Evolutionary conservation across 2,797 vertebrate genomes (phyloP).

Genomic region (Pangasius krempfi): DNA sequence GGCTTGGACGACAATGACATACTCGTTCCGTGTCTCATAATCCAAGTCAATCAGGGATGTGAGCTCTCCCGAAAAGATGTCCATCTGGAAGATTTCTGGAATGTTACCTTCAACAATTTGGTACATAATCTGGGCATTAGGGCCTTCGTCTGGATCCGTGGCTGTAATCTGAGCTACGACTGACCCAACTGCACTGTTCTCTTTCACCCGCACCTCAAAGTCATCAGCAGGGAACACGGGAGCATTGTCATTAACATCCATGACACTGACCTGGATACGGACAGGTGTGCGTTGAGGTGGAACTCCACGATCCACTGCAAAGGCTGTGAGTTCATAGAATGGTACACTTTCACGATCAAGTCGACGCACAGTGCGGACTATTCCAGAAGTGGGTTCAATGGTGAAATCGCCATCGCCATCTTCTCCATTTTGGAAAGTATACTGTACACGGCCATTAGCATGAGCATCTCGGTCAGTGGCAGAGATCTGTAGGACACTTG

Average conservation of each 20-base stretch:
- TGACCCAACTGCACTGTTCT: constrained; percentile 95
- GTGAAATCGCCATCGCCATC: constrained; percentile 98
- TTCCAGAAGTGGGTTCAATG: constrained; percentile 96
- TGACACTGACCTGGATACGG: constrained; percentile 90
- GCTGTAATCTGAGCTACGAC: constrained; percentile 95
- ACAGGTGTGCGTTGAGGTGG: constrained; percentile 92
- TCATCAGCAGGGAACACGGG: constrained; percentile 95
- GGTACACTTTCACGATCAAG: constrained; percentile 92
- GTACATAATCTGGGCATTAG: constrained; percentile 98
- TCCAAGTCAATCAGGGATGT: constrained; percentile 97
- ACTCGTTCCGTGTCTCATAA: constrained; percentile 90
- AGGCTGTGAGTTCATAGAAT: constrained; percentile 92
- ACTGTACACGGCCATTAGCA: constrained; percentile 92
- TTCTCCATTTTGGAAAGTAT: constrained; percentile 97
- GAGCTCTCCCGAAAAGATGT: constrained; percentile 98
- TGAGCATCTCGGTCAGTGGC: constrained; percentile 95
- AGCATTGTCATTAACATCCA: constrained; percentile 96
- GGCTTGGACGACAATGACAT: constrained; percentile 95
- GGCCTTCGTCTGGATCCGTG: constrained; percentile 90
- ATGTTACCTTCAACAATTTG: constrained; percentile 99
- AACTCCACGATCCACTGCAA: constrained; percentile 91
- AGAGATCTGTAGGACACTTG: constrained; percentile 95
- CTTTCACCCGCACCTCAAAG: constrained; percentile 93
- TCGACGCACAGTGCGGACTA: constrained; percentile 88
- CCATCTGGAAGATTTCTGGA: constrained; percentile 98